phyloP scores from a whole-genome alignment of 2,113 vertebrate genomes.

The Mola mola region DNA sequence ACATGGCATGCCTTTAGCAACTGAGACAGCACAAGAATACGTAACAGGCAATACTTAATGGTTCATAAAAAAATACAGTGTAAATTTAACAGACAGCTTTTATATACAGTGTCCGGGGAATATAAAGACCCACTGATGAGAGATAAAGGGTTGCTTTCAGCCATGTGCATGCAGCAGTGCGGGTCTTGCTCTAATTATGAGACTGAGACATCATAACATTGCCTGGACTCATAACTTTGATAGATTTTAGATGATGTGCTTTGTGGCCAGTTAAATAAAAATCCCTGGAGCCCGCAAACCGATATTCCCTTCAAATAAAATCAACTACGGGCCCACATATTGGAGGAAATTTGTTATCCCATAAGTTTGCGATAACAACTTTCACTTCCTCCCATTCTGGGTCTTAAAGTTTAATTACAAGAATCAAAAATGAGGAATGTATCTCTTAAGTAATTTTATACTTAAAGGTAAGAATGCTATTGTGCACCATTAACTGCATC shows the following conservation, averaged over 20 bases:
- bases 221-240: slow-evolving; percentile 6
- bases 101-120: neutral
- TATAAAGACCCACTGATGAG: neutral
- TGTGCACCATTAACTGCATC: neutral
- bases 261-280: slow-evolving; percentile 29
- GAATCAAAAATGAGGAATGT: neutral
- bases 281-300: slow-evolving; percentile 11
- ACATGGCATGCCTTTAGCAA: neutral
- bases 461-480: neutral
- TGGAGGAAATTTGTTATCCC: too few relatives aligned
- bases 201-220: slow-evolving; percentile 10
- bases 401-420: too few relatives aligned
- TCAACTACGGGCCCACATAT: neutral
- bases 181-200: slow-evolving; percentile 9
- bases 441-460: neutral
- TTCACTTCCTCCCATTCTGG: too few relatives aligned
- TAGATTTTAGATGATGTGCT: slow-evolving; percentile 28
- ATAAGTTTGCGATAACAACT: too few relatives aligned
- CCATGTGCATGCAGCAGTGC: neutral
- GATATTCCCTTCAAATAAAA: slow-evolving; percentile 29
- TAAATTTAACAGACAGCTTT: neutral
- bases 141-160: neutral
- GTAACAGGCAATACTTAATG: neutral
- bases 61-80: slow-evolving; percentile 19
- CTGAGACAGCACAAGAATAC: neutral